Conservation (phyloP, 2,888 invertebrate genomes). For the Julus scanicus region DNA sequence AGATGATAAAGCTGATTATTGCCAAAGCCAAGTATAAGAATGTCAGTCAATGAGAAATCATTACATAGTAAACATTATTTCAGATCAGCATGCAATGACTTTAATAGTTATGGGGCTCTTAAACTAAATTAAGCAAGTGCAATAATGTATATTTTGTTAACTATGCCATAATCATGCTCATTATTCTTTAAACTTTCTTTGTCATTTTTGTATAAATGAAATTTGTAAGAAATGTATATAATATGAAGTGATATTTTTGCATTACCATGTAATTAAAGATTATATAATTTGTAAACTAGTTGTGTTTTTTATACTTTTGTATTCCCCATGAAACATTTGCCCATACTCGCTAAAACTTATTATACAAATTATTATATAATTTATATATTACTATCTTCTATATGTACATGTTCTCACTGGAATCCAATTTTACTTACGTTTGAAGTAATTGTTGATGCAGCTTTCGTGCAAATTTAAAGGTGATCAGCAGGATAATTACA, state of each 20-base stretch:
- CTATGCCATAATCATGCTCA: slow-evolving; percentile 7
- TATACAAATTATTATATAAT: too few relatives aligned
- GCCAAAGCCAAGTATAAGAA: too few relatives aligned
- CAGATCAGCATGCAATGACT: not conserved
- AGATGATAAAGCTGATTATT: too few relatives aligned
- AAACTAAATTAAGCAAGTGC: not conserved
- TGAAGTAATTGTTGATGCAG: too few relatives aligned
- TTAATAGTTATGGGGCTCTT: not conserved
- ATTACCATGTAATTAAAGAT: not conserved
- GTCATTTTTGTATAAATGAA: not conserved
- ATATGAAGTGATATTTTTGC: not conserved
- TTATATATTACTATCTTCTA: too few relatives aligned
- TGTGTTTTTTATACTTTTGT: too few relatives aligned
- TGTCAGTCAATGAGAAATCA: too few relatives aligned
- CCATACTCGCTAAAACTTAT: not conserved
- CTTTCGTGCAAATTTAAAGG: too few relatives aligned
- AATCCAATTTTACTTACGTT: too few relatives aligned
- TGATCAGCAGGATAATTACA: too few relatives aligned
- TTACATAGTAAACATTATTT: not conserved
- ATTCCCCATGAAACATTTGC: not conserved
- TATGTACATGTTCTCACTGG: too few relatives aligned
- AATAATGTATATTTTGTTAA: slow-evolving; percentile 8
- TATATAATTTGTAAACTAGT: not conserved
- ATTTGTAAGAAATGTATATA: not conserved
- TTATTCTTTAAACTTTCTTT: not conserved